These are phyloP conservation scores for Lacerta bilineata DNA, from an alignment of 2,797 vertebrate species.

Conservation along the genomic window DNA sequence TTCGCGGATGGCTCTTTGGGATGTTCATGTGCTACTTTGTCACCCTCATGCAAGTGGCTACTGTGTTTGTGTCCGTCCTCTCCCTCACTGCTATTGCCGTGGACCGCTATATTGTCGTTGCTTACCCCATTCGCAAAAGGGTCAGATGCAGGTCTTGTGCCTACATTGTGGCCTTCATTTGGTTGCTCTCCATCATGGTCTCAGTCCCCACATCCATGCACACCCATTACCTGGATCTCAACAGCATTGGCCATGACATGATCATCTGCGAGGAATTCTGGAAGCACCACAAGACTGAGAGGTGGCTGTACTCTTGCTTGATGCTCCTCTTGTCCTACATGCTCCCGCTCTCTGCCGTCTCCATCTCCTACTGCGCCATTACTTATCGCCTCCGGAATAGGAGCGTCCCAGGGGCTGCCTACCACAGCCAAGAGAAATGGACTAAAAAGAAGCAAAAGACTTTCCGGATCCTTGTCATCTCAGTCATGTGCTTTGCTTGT, in stretches of 20 bases:
- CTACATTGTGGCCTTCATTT: constrained; percentile 83
- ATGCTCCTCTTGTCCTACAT: constrained; percentile 89
- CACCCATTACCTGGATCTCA: constrained; percentile 87
- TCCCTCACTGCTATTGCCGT: constrained; percentile 91
- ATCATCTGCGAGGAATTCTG: constrained; percentile 91
- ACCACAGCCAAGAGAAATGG: constrained; percentile 81
- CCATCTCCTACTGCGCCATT: constrained; percentile 89
- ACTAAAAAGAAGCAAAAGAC: constrained; percentile 86
- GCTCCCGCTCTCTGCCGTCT: constrained; percentile 86
- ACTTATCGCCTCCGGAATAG: constrained; percentile 82
- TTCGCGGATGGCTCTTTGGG: constrained; percentile 88
- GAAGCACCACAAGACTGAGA: constrained; percentile 81
- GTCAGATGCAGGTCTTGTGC: constrained; percentile 81
- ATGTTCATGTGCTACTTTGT: constrained; percentile 87
- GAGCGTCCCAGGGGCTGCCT: constrained; percentile 77
- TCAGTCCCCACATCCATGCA: constrained; percentile 84
- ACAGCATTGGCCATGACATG: constrained; percentile 84
- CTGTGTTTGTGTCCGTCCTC: constrained; percentile 87
- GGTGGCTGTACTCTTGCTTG: constrained; percentile 88
- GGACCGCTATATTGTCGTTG: constrained; percentile 90
- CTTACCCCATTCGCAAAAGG: constrained; percentile 86
- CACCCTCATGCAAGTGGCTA: constrained; percentile 85
- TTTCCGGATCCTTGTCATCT: constrained; percentile 85
- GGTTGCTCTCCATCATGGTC: constrained; percentile 84
- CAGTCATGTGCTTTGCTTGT: constrained; percentile 87